Conservation (phyloP, 1,140 invertebrate genomes). For the Cotesia chilonis region DNA sequence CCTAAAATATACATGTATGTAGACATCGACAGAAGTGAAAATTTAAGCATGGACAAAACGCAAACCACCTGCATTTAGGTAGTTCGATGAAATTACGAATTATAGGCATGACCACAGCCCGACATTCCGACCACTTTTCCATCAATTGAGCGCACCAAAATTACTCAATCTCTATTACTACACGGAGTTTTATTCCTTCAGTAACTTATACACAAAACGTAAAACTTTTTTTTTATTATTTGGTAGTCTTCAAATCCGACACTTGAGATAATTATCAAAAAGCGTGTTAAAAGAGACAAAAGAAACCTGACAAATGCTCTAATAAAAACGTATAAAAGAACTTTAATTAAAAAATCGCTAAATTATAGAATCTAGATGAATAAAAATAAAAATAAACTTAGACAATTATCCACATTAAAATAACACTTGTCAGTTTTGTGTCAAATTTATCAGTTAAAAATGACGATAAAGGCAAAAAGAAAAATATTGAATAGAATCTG, state of each 20-base stretch:
- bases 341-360: too few relatives aligned
- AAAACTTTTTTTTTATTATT: not conserved
- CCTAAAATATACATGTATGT: not conserved
- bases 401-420: too few relatives aligned
- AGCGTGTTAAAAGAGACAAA: too few relatives aligned
- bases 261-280: too few relatives aligned
- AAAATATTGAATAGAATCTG: slow-evolving; percentile 1
- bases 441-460: too few relatives aligned
- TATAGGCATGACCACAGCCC: slow-evolving; percentile 29
- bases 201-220: too few relatives aligned
- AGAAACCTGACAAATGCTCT: too few relatives aligned
- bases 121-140: slow-evolving; percentile 22
- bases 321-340: too few relatives aligned
- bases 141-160: slow-evolving; percentile 26
- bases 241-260: not conserved
- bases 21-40: not conserved
- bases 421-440: too few relatives aligned
- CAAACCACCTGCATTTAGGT: slow-evolving; percentile 22
- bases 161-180: slow-evolving; percentile 17
- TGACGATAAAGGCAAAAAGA: slow-evolving; percentile 3
- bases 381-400: too few relatives aligned
- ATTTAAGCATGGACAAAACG: slow-evolving; percentile 25
- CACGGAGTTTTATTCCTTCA: not conserved
- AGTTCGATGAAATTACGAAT: slow-evolving; percentile 19
- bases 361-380: too few relatives aligned